Base-by-base conservation (phyloP, 2,113 vertebrate species). In the Siniperca knerii region DNA sequence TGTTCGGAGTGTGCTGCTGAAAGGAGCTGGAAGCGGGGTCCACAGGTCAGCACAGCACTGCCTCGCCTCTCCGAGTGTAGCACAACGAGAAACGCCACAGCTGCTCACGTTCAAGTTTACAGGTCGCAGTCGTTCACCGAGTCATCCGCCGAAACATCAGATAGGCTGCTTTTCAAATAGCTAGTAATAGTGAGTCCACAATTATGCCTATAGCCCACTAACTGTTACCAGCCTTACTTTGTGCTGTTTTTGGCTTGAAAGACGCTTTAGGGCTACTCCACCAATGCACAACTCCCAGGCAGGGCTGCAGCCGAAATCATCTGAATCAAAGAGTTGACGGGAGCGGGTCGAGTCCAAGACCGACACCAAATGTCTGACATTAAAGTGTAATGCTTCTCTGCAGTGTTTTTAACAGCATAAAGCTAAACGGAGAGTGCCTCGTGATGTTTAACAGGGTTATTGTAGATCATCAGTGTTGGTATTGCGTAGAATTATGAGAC, bases 21-120 rank as follows among this genome's bases (percentile, higher is more conserved):
- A 2, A 21, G 13, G 48, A 42, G 60, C 52, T 37, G 74, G 57
- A 52, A 69, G 68, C 81, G 35, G 52, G 61, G 61, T 75, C 76
- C 78, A 65, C 69, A 62, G 66, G 61, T 44, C 73, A 94, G 88
- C 92, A 90, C 85, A 92, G 82, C 91, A 88, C 91, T 93, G 88
- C 90, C 86, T 81, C 85, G 84, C 87, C 83, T 79, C 81, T 66
- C 67, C 55, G 60, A 54, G 87, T 83, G 86, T 88, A 87, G 90
- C 92, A 93, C 91, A 89, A 88, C 23, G 2, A 87, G 25, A 81
- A 60, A 44, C 79, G 40, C 71, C 71, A 42, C 77, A 75, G 86
- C 84, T 75, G 57, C 67, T 77, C 70, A 29, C 11, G 37, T 58
- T 77, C 77, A 79, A 20, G 82, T 91, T 87, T 82, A 87, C 75